Conservation (phyloP, 2,797 vertebrate genomes). For the Leptatherina wallacei region DNA sequence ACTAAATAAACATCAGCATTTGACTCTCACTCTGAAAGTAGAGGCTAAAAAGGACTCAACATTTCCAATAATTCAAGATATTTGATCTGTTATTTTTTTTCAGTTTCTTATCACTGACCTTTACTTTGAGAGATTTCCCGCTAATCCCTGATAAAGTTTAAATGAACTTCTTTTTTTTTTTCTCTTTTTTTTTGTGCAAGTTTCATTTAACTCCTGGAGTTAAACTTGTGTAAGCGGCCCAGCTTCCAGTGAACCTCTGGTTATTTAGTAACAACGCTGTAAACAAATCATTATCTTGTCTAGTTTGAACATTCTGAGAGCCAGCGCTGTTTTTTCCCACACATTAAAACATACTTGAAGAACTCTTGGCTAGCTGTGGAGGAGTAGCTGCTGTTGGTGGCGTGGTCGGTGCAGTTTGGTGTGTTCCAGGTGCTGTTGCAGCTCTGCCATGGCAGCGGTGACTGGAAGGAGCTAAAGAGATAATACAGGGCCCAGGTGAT, state of each 20-base stretch:
- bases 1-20: background rate
- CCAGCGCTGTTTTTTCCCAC: background rate
- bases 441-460: constrained; percentile 79
- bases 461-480: constrained; percentile 84
- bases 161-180: background rate
- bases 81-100: constrained; percentile 2
- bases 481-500: constrained; percentile 87
- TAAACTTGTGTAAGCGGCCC: background rate
- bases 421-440: constrained; percentile 87
- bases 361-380: constrained; percentile 85
- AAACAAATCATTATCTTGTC: constrained; percentile 1
- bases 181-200: background rate
- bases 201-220: background rate
- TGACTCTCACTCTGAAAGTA: background rate
- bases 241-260: background rate
- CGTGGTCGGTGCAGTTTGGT: constrained; percentile 69
- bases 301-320: constrained; percentile 6
- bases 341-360: constrained; percentile 75
- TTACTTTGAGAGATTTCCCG: constrained; percentile 12
- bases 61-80: background rate
- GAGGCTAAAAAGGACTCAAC: background rate
- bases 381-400: constrained; percentile 70
- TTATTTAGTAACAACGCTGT: constrained; percentile 7
- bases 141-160: constrained; percentile 8
- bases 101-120: constrained; percentile 30